These are phyloP conservation scores for Cettia cetti DNA, from an alignment of 2,113 vertebrate species.

Conservation along the genomic window DNA sequence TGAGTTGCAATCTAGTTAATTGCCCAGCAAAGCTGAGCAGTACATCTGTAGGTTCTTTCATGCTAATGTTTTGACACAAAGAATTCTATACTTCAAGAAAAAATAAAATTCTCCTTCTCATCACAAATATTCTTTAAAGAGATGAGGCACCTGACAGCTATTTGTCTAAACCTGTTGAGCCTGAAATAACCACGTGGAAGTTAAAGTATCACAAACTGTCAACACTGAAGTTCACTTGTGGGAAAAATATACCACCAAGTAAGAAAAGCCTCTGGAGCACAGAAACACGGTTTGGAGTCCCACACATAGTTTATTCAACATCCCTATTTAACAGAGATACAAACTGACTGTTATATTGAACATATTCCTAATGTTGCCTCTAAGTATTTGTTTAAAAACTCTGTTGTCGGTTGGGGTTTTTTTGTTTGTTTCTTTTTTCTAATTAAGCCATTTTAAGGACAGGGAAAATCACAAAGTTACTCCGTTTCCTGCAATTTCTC, in stretches of 20 bases:
- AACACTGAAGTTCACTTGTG: not conserved
- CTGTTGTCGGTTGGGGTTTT: no score
- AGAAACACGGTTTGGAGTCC: not conserved
- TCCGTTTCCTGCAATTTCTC: not conserved
- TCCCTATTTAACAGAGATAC: not conserved
- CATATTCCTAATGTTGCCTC: not conserved
- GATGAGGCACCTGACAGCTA: not conserved
- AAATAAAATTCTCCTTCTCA: not conserved
- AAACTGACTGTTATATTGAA: not conserved
- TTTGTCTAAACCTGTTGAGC: not conserved
- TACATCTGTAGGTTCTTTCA: no score
- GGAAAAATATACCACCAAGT: not conserved
- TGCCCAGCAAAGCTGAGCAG: not conserved
- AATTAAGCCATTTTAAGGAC: not conserved
- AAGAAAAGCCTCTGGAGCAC: not conserved
- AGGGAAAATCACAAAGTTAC: not conserved
- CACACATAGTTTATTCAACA: not conserved
- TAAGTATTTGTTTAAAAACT: not conserved
- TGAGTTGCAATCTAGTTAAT: not conserved
- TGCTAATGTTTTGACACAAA: not conserved
- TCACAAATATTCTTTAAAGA: not conserved
- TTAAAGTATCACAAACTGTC: not conserved
- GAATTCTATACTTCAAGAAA: not conserved
- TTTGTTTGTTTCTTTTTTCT: rapidly evolving
- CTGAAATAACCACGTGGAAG: not conserved